Evolutionary conservation across 2,113 vertebrate species (phyloP), one percentile per base, ranked within the genome.

Genomic region (Catharus bicknelli): DNA sequence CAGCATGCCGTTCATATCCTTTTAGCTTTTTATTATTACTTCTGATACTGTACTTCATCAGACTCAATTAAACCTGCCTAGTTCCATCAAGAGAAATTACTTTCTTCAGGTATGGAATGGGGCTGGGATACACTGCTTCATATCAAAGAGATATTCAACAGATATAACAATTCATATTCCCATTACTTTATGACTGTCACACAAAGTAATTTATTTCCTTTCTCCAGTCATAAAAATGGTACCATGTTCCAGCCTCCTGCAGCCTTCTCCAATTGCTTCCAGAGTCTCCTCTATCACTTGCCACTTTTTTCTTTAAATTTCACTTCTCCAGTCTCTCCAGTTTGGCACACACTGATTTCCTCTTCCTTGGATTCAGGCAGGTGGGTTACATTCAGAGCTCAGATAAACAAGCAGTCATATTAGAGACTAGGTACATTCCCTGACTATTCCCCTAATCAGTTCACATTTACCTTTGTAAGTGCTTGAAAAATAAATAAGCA

Each of bases 11-110:
- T 75, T 96, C 88, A 86, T 92, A 95, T 90, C 57, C 92, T 93
- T 96, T 95, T 93, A 94, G 86, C 48, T 88, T 93, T 93, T 90
- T 95, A 92, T 84, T 95, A 93, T 95, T 93, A 95, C 91, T 96
- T 95, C 89, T 93, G 81, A 95, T 91, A 94, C 87, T 96, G 90
- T 95, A 90, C 78, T 90, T 95, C 90, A 93, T 96, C 95, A 95
- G 69, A 93, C 51, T 76, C 92, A 76, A 88, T 94, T 86, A 93
- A 76, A 78, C 34, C 83, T 95, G 90, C 87, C 93, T 91, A 79
- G 67, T 94, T 94, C 80, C 84, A 95, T 93, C 85, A 87, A 38
- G 79, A 90, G 78, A 93, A 90, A 94, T 78, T 74, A 86, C 86
- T 90, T 91, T 86, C 80, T 92, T 95, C 86, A 93, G 84, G 50